Evolutionary conservation across 2,797 vertebrate species (phyloP).

Genomic region (Xenopus petersii): DNA sequence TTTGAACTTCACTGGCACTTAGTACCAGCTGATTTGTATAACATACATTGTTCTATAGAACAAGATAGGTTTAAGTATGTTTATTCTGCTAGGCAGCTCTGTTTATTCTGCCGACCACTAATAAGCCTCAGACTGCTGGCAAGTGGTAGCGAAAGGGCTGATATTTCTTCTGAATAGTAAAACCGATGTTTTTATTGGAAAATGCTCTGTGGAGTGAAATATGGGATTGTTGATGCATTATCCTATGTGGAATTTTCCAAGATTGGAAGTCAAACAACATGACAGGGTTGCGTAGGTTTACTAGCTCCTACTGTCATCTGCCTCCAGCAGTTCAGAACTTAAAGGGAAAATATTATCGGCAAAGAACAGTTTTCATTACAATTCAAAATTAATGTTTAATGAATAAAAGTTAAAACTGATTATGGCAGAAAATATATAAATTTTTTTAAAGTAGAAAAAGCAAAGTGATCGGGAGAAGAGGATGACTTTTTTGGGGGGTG

Average conservation of each 20-base stretch:
- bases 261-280: not conserved
- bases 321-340: too few relatives aligned
- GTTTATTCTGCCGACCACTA: not conserved
- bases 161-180: constrained; percentile 6
- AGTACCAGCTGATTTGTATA: not conserved
- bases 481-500: too few relatives aligned
- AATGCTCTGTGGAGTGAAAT: not conserved
- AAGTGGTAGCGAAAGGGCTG: not conserved
- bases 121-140: not conserved
- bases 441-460: too few relatives aligned
- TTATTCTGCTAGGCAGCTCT: not conserved
- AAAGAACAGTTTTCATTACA: too few relatives aligned
- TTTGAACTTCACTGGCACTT: not conserved
- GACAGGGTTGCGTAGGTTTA: too few relatives aligned
- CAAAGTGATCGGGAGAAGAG: too few relatives aligned
- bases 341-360: too few relatives aligned
- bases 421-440: too few relatives aligned
- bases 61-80: not conserved
- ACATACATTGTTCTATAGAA: not conserved
- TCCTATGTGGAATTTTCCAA: not conserved
- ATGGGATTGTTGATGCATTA: not conserved
- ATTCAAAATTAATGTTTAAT: too few relatives aligned
- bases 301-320: too few relatives aligned
- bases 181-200: constrained; percentile 2
- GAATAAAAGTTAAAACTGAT: too few relatives aligned